A percentile compares a stretch with the other conserved stretches of the same genome.
phyloP scores from a whole-genome alignment of 1,140 invertebrate genomes.

The Tetramorium simillimum region DNA sequence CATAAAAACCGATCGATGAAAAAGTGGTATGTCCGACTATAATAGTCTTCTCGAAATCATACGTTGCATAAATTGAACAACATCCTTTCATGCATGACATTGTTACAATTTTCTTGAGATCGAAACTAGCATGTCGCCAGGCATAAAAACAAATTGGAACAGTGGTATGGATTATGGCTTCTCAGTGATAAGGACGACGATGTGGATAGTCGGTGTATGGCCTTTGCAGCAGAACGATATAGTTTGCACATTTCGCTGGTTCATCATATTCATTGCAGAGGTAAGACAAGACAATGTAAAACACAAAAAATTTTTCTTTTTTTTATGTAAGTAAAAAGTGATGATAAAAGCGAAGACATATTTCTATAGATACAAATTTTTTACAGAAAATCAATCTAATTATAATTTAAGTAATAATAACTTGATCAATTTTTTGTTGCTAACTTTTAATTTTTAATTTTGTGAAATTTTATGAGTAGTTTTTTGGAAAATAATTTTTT shows the following conservation, averaged over 20 bases:
- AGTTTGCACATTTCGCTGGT: constrained; percentile 33
- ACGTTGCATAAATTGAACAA: not conserved
- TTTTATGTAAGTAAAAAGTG: too few species aligned
- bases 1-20: not conserved
- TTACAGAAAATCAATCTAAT: not conserved
- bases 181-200: not conserved
- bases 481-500: not conserved
- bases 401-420: not conserved
- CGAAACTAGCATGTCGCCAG: not conserved
- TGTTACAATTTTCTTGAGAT: not conserved
- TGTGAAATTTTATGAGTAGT: not conserved
- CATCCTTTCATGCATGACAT: not conserved
- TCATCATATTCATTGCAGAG: not conserved
- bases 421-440: too few species aligned
- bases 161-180: constrained; percentile 38
- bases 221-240: constrained; percentile 26
- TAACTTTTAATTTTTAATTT: not conserved
- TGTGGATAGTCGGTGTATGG: constrained; percentile 40
- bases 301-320: not conserved
- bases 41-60: not conserved
- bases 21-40: not conserved
- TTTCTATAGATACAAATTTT: not conserved
- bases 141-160: constrained; percentile 27
- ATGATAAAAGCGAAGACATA: too few species aligned
- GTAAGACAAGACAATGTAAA: not conserved